Conservation (phyloP, 2,888 invertebrate genomes). For the Andrena bucephala region DNA sequence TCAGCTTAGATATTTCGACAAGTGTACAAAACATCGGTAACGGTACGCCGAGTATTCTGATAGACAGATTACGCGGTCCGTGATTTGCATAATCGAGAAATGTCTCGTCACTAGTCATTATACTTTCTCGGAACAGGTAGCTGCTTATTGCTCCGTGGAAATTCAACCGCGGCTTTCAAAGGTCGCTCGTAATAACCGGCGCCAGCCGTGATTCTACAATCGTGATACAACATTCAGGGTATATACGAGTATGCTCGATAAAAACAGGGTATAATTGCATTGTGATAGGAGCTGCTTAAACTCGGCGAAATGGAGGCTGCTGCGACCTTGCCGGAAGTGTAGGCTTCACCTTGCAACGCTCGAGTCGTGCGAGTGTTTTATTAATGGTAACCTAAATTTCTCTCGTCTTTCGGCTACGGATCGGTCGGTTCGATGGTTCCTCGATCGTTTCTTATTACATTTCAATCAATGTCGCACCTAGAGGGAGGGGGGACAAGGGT, state of each 20-base stretch:
- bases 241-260: background rate
- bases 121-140: conserved; percentile 45
- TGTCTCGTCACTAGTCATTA: conserved; percentile 12
- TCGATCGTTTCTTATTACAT: no score
- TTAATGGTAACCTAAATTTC: conserved; percentile 58
- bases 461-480: no score
- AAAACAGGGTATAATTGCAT: background rate
- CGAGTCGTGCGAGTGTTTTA: conserved; percentile 21
- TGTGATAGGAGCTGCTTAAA: background rate
- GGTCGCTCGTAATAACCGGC: conserved; percentile 21
- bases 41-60: conserved; percentile 3
- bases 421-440: background rate
- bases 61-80: conserved; percentile 24
- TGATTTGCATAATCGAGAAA: conserved; percentile 52
- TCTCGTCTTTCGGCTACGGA: conserved; percentile 4
- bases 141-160: background rate
- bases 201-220: background rate
- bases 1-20: conserved; percentile 14
- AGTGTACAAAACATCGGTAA: background rate
- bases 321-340: conserved; percentile 33
- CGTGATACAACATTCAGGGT: background rate
- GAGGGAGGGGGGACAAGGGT: no score
- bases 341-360: conserved; percentile 25
- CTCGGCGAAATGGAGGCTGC: background rate
- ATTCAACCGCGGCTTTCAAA: conserved; percentile 13